Evolutionary conservation across 2,888 invertebrate genomes (phyloP), one percentile per base, ranked within the genome.

Genomic region (Phorcus lineatus): DNA sequence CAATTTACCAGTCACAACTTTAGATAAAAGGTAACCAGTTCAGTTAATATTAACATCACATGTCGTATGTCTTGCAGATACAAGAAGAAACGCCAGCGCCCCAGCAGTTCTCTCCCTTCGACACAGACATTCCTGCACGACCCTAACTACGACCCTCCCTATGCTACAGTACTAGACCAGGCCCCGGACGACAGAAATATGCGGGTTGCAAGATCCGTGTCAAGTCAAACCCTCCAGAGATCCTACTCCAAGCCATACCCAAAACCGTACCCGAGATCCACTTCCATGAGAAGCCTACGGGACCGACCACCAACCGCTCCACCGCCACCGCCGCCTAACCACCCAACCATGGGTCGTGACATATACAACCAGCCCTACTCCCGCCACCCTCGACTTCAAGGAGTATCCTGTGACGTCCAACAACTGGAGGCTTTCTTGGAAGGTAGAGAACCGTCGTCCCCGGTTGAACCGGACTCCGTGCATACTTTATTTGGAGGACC

Each of bases 171-270:
- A 16, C 40, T 36, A 4, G 70, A 70, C 40, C 70, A 70, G 40
- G n/a, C 28, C 17, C 70, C 16, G 4, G 19, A 28, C 9, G 70
- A 36, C 11, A n/a, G 19, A 31, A 17, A 24, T 13, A n/a, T 70
- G 11, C 70, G 70, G 11, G 70, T 70, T 13, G 19, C 36, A 0
- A 31, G 70, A 2, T 70, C 70, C 16, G 13, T 36, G 70, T 70
- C 70, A 17, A 70, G 70, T 70, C 70, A 70, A 36, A 70, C 70
- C 19, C 28, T 70, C n/a, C 70, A 70, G 70, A 70, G 70, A 36
- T 70, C 70, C 17, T 70, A 31, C 70, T 70, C 70, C 28, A 28
- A 28, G n/a, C n/a, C 70, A 9, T 36, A 16, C 17, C 19, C n/a
- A 1, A 70, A 40, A 36, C 17, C 36, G 0, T 70, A 40, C 40